Conservation (phyloP, 2,797 vertebrate genomes). For the Caiman crocodilus region DNA sequence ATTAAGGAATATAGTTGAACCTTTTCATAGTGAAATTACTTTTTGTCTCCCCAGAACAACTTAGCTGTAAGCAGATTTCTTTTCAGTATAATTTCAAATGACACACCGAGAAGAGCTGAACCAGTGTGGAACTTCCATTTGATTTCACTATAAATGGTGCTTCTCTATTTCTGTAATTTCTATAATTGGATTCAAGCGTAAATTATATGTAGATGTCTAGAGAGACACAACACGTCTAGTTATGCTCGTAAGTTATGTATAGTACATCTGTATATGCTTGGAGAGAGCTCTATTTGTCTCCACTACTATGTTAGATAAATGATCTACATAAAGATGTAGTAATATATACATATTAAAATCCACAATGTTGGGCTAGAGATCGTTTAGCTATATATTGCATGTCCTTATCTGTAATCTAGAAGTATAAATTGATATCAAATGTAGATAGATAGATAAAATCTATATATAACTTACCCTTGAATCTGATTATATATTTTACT, state of each 20-base stretch:
- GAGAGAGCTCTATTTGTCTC: neutral
- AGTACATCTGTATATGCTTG: fast-evolving
- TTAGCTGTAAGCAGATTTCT: neutral
- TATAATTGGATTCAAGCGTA: neutral
- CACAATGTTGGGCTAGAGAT: neutral
- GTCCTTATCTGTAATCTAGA: neutral
- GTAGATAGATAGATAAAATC: fast-evolving
- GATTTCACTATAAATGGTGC: fast-evolving
- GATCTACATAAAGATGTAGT: neutral
- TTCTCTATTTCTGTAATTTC: fast-evolving
- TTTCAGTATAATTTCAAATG: fast-evolving
- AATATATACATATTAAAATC: neutral
- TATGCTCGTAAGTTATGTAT: fast-evolving
- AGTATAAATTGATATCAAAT: neutral
- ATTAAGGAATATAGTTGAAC: neutral
- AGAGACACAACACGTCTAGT: fast-evolving
- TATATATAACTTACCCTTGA: neutral
- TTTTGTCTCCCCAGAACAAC: fast-evolving
- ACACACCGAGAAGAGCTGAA: neutral
- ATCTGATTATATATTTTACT: neutral
- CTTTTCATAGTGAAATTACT: neutral
- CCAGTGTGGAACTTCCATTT: neutral
- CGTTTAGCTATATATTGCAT: neutral
- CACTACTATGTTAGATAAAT: fast-evolving
- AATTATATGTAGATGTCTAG: neutral